A percentile compares a stretch with the other conserved stretches of the same genome.
phyloP scores from a whole-genome alignment of 2,113 vertebrate genomes.

The Diadophis punctatus region DNA sequence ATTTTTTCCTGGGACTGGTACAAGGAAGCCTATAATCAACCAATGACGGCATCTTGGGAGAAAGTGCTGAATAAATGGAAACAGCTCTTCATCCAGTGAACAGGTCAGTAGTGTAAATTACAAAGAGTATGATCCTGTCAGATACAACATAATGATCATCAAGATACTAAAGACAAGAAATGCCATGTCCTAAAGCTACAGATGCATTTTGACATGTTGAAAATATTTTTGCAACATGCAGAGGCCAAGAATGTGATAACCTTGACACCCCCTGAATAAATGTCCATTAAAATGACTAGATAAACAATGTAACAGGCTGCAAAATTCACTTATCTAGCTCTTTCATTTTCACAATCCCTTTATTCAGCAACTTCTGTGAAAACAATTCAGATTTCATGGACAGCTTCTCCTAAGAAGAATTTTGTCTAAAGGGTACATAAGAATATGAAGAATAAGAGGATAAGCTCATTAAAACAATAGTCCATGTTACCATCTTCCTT shows the following conservation, averaged over 20 bases:
- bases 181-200: background rate
- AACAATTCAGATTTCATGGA: background rate
- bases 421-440: background rate
- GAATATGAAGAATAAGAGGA: background rate
- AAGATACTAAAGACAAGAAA: conserved; percentile 25
- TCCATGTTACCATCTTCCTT: background rate
- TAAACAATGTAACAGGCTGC: conserved; percentile 7
- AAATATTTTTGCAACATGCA: conserved; percentile 22
- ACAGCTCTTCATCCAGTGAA: conserved; percentile 23
- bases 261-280: background rate
- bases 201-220: conserved; percentile 5
- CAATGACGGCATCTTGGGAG: background rate
- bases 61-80: background rate
- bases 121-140: background rate
- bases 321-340: background rate
- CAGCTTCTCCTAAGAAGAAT: background rate
- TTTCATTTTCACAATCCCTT: background rate
- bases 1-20: background rate
- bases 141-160: conserved; percentile 7
- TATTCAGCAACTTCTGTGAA: background rate
- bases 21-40: conserved; percentile 1
- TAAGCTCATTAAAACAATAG: background rate
- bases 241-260: background rate
- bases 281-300: background rate
- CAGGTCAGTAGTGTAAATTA: conserved; percentile 21